Base-by-base conservation (phyloP, 2,797 vertebrate species). In the Sandelia bainsii region DNA sequence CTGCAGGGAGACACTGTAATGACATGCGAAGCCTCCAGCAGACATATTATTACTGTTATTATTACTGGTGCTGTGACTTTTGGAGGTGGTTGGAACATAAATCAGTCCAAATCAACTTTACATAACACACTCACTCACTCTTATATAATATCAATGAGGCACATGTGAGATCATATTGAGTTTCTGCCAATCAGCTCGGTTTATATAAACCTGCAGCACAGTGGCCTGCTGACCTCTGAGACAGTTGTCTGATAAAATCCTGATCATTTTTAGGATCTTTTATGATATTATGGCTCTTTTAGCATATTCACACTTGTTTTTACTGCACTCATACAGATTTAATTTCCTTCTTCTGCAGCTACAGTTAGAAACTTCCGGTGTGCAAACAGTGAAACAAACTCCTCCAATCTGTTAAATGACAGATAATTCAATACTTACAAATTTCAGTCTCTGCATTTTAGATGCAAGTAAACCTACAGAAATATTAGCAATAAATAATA, bases 101-200 rank as follows among this genome's bases (percentile, higher is more conserved):
- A 27, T 49, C 54, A 6, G 20, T 19, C 22, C 37, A 48, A 44
- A 17, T n/a, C 34, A 22, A 37, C 63, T 66, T 62, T 72, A 63
- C 46, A 63, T 45, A 60, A 69, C 45, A 42, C 32, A 48, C 58
- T 25, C 58, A 27, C 69, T 46, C 54, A 54, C 63, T 39, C 54
- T 60, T 48, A 63, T 22, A 39, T 73, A 63, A 78, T 57, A 44
- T 59, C 22, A 44, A 29, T 50, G 59, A 76, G 17, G 57, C 45
- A 51, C 32, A 32, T 16, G 22, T 44, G 75, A 63, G 32, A 60
- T 56, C 6, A 13, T 52, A 20, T 19, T 54, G 29, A 67, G 29
- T 22, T 6, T 27, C 27, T 27, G 42, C 22, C 37, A 57, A 37
- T 72, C 65, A 74, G 53, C 60, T 69, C 16, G 12, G 46, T 12